Evolutionary conservation across 1,140 invertebrate species (phyloP).

Genomic region (Drosophila sechellia): DNA sequence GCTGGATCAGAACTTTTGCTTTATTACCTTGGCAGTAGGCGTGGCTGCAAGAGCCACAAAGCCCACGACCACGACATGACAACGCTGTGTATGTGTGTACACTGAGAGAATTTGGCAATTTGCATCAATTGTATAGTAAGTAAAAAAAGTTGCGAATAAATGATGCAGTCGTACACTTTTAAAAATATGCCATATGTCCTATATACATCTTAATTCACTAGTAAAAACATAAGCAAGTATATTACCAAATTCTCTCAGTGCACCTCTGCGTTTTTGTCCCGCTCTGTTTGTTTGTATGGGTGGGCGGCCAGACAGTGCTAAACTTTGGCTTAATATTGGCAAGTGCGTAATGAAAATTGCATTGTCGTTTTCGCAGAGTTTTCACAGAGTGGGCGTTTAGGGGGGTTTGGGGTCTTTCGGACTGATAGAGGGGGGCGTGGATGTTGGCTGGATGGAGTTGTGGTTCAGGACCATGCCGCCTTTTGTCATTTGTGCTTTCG

Average conservation of each 20-base stretch:
- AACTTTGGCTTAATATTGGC: slow-evolving; percentile 65
- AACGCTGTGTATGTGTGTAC: not conserved
- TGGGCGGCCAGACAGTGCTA: slow-evolving; percentile 43
- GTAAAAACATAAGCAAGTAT: too few species aligned
- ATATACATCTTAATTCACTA: too few species aligned
- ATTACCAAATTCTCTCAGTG: slow-evolving; percentile 4
- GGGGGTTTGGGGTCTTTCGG: slow-evolving; percentile 3
- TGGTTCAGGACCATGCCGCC: slow-evolving; percentile 19
- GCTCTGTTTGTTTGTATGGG: slow-evolving; percentile 23
- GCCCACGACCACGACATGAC: slow-evolving; percentile 45
- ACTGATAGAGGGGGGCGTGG: not conserved
- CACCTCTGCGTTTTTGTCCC: slow-evolving; percentile 6
- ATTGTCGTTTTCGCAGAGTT: slow-evolving; percentile 50
- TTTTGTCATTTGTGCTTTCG: slow-evolving; percentile 47
- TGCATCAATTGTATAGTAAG: too few species aligned
- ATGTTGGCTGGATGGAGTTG: slow-evolving; percentile 1
- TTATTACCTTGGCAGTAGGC: slow-evolving; percentile 70
- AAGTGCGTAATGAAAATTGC: slow-evolving; percentile 76
- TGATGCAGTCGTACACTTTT: too few species aligned
- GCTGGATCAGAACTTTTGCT: slow-evolving; percentile 73
- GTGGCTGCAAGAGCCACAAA: slow-evolving; percentile 41
- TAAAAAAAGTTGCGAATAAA: too few species aligned
- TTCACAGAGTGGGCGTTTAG: not conserved
- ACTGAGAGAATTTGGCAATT: slow-evolving; percentile 4
- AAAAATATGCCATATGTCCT: too few species aligned